Evolutionary conservation across 2,888 invertebrate genomes (phyloP), one percentile per base, ranked within the genome.

Genomic region (Zelleria hepariella): DNA sequence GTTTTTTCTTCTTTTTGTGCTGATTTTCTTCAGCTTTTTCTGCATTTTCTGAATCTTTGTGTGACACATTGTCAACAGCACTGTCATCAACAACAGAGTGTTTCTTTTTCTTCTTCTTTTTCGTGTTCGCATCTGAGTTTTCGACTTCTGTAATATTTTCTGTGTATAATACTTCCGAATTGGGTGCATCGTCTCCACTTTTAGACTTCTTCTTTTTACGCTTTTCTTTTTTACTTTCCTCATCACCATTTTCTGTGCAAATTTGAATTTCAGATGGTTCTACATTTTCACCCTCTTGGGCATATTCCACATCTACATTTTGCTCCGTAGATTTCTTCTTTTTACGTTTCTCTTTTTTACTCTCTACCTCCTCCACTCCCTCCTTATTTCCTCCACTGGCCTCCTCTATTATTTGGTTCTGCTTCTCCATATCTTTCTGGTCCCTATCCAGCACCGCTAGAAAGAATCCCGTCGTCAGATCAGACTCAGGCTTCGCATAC

Each of bases 401-500:
- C 20, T 52, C 48, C 42, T 47, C 58, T 23, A 58, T 51, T 15
- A 49, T 58, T 57, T 58, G 60, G 6, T 47, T 51, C 15, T 52
- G 55, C 62, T 75, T 83, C 10, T 78, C 77, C 51, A 76, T 61
- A 61, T 88, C 88, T 63, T 87, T 88, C 59, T 75, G 73, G 63
- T 90, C 78, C 73, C 92, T 89, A 77, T 95, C 95, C 68, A 99
- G 94, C 58, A 98, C 92, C 1, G 98, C 98, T 42, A 99, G 91
- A 82, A 99, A 99, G 82, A 99, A 98, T 2, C 99, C 99, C 77
- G 95, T 97, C 0, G 97, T 96, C 5, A 92, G 82, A 83, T 98
- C 97, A 0, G 87, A 80, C 5, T 94, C 92, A 0, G 95, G 93
- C 65, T 89, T 91, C 0, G 96, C 91, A 72, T 97, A 94, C 49